Conservation (phyloP, 37 sponge, comb jelly and placozoan genomes). For the Oopsacas minuta region DNA sequence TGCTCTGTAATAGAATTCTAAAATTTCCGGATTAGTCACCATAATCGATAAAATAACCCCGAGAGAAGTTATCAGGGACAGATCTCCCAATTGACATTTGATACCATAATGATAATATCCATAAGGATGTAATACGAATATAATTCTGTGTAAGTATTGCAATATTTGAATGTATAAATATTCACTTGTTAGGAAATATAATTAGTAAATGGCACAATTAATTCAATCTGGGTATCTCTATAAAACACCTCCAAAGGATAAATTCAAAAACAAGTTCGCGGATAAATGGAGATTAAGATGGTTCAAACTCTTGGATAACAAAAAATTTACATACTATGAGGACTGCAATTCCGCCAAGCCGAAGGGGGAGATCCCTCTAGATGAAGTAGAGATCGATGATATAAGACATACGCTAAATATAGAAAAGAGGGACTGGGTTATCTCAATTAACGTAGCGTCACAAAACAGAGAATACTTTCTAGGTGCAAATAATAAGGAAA, state of each 20-base stretch:
- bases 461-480: background rate
- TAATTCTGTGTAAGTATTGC: too few species aligned
- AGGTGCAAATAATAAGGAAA: background rate
- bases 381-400: background rate
- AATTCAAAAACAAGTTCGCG: background rate
- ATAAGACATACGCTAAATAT: background rate
- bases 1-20: too few species aligned
- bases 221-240: background rate
- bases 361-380: background rate
- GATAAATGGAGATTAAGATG: background rate
- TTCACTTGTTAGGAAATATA: too few species aligned
- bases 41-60: too few species aligned
- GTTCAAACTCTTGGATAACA: background rate
- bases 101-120: too few species aligned
- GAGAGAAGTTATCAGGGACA: too few species aligned
- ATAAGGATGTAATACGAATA: too few species aligned
- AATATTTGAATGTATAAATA: too few species aligned
- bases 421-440: background rate
- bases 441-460: background rate
- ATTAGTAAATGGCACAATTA: background rate
- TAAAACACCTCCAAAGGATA: background rate
- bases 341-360: background rate
- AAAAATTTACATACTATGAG: background rate
- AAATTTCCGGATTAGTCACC: too few species aligned
- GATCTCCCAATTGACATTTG: too few species aligned